These are phyloP conservation scores for Otolemur garnettii DNA, from an alignment of 2,113 vertebrate genomes.

Conservation along the genomic window DNA sequence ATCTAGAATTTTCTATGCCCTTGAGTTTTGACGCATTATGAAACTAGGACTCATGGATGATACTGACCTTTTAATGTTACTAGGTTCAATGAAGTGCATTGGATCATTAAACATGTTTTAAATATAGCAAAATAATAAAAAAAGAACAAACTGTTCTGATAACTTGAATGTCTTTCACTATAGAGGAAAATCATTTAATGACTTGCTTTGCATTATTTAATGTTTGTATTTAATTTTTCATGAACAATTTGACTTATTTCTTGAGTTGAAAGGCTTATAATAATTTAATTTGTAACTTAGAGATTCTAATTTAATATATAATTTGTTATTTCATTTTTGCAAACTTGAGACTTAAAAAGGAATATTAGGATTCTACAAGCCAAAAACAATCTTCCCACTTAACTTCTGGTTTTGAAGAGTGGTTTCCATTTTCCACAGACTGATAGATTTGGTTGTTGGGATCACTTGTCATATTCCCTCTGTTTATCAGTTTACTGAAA, in stretches of 20 bases:
- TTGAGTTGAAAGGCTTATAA: neutral
- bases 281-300: neutral
- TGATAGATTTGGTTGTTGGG: neutral
- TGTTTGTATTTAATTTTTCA: neutral
- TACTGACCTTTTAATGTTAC: neutral
- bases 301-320: neutral
- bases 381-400: neutral
- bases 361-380: neutral
- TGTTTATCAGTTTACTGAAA: conserved; percentile 45
- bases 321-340: conserved; percentile 3
- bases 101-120: neutral
- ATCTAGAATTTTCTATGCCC: neutral
- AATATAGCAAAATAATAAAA: neutral
- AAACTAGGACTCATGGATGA: neutral
- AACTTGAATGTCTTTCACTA: neutral
- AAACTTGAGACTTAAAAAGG: neutral
- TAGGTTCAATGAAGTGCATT: neutral
- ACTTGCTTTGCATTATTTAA: neutral
- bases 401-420: neutral
- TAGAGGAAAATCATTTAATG: neutral
- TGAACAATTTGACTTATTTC: neutral
- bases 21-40: neutral
- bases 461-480: neutral
- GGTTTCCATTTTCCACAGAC: conserved; percentile 36
- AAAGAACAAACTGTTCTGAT: neutral